These are phyloP conservation scores for Orchesella cincta DNA, from an alignment of 1,140 invertebrate genomes.

Conservation along the genomic window DNA sequence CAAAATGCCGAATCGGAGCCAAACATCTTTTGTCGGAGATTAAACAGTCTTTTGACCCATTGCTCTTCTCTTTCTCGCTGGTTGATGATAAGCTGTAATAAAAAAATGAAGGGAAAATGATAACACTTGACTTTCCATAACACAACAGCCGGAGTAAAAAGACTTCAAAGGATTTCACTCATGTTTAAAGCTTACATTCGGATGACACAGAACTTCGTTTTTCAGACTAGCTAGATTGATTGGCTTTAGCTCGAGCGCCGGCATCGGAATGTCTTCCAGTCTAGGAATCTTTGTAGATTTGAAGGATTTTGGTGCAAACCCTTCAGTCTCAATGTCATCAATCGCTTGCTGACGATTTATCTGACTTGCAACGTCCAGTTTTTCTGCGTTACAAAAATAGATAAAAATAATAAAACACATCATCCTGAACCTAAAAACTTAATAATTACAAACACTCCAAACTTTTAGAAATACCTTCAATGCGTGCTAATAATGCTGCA, in stretches of 20 bases:
- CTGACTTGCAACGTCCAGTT: slow-evolving; percentile 36
- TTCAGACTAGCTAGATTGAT: slow-evolving; percentile 40
- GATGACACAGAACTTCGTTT: slow-evolving; percentile 45
- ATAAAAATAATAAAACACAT: background rate
- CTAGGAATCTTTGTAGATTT: slow-evolving; percentile 31
- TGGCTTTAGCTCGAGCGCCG: slow-evolving; percentile 44
- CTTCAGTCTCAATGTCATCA: slow-evolving; percentile 46
- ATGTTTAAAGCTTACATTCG: slow-evolving; percentile 42
- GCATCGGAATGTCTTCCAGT: slow-evolving; percentile 44
- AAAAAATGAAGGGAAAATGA: slow-evolving; percentile 1
- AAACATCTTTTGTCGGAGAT: slow-evolving; percentile 40
- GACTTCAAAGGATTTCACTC: background rate
- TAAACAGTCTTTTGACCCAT: slow-evolving; percentile 45
- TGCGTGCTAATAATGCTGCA: slow-evolving; percentile 33
- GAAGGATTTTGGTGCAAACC: slow-evolving; percentile 44
- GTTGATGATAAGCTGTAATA: slow-evolving; percentile 41
- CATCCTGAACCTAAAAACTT: background rate
- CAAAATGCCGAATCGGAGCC: too few relatives aligned
- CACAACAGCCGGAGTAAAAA: too few relatives aligned
- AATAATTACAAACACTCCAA: too few relatives aligned
- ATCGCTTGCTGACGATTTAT: slow-evolving; percentile 41
- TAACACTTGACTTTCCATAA: background rate
- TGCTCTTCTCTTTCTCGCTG: slow-evolving; percentile 46
- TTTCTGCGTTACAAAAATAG: background rate
- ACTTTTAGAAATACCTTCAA: slow-evolving; percentile 46